Percentiles rank a stretch among this genome's conserved stretches.
Conservation (phyloP, 2,888 invertebrate species). For the Leptinotarsa peninsularis region DNA sequence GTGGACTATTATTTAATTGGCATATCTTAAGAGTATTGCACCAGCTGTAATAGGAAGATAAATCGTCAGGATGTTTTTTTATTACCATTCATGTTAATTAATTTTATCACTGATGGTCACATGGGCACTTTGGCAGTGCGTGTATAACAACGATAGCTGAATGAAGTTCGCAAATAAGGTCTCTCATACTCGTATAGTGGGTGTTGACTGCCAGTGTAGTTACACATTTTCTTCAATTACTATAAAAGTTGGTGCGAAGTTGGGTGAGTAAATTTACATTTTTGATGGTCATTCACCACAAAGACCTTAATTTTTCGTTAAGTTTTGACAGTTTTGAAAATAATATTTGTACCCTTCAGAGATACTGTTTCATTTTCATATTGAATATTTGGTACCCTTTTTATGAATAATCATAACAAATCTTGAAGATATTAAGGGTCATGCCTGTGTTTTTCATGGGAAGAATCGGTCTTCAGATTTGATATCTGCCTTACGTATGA, state of each 20-base stretch:
- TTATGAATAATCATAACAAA: too few relatives aligned
- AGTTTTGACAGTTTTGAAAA: too few relatives aligned
- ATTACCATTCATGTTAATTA: slow-evolving; percentile 14
- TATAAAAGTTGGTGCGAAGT: not conserved
- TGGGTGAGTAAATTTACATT: not conserved
- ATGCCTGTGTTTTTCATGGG: not conserved
- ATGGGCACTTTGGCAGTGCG: slow-evolving; percentile 9
- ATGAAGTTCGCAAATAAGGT: slow-evolving; percentile 8
- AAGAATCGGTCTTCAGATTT: too few relatives aligned
- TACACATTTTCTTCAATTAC: not conserved
- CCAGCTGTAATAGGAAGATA: slow-evolving; percentile 8
- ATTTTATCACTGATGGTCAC: slow-evolving; percentile 18
- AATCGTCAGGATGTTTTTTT: slow-evolving; percentile 24
- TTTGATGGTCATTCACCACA: too few relatives aligned
- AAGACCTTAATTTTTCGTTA: too few relatives aligned
- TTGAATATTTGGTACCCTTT: too few relatives aligned
- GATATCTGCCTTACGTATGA: too few relatives aligned
- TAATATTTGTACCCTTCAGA: too few relatives aligned
- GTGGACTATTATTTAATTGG: slow-evolving; percentile 19
- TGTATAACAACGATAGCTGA: not conserved
- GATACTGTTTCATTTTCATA: too few relatives aligned
- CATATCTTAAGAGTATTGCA: slow-evolving; percentile 3
- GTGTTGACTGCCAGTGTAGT: not conserved
- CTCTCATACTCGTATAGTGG: not conserved
- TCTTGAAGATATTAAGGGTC: too few relatives aligned